Base-by-base conservation (phyloP, 2,888 invertebrate genomes). In the Mylabris sibirica region DNA sequence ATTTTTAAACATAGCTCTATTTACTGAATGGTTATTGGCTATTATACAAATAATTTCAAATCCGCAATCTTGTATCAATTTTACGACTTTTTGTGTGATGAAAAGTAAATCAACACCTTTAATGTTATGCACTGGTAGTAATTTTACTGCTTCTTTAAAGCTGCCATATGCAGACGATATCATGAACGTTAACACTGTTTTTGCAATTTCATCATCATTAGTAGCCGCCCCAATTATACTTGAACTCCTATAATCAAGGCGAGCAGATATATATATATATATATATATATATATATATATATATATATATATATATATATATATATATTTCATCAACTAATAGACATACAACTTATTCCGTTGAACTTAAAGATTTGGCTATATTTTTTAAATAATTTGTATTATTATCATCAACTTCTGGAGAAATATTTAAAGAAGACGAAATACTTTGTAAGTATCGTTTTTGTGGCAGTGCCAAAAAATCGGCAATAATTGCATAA, bases 81-180 rank as follows among this genome's bases (percentile, higher is more conserved):
- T 34, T 12, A 65, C 34, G 5, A 65, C 59, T 3, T 65, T 11
- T 35, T n/a, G 24, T 20, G 65, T 59, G 12, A 65, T 65, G 30
- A 20, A 14, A 20, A 34, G 34, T 11, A 65, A 12, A 4, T 59
- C 59, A 35, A 34, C 11, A n/a, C 59, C 59, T 65, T 65, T 59
- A 1, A 59, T 59, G 5, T 65, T 65, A 24, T 59, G 35, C 6
- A 65, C 59, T 9, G 64, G 65, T 20, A 65, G 3, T 20, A 65
- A 65, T 59, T 65, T 59, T 1, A 65, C 59, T n/a, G 59, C 38
- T 59, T 65, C 59, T 59, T 65, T 65, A n/a, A 59, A 17, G 35
- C 24, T 65, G 3, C 59, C 65, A 65, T 59, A 59, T 30, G 38
- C 35, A n/a, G 65, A 65, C 12, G 22, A 22, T 41, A 65, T 20